Base-by-base conservation (phyloP, 2,888 invertebrate species). In the Drosophila barbarae region DNA sequence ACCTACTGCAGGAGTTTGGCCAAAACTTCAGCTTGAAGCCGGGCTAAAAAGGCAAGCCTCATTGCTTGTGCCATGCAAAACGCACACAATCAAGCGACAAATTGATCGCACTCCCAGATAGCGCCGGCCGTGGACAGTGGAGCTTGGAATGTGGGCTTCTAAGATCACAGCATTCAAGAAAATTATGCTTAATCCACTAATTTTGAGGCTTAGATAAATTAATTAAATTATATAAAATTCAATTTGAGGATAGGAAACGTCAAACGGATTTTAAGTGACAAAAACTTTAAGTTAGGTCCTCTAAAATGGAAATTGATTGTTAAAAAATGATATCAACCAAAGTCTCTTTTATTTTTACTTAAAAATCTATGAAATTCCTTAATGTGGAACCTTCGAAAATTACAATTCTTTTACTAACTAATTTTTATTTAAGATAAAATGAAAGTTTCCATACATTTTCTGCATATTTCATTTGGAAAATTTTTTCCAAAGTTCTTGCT, bases 61-160 rank as follows among this genome's bases (percentile, higher is more conserved):
- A 58, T 68, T 69, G 69, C 70, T 61, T 69, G 69, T 69, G 70
- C 70, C 80, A 80, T 75, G 75, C 81, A 71, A 69, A 76, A 77
- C 71, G 63, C 80, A 74, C 78, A 78, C 78, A 84, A 82, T 76
- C 82, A 84, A 82, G 73, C 80, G 85, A 84, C 81, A 85, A 84
- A 82, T 82, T 84, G 82, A 82, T 82, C 80, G 83, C 74, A 72
- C 77, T 69, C 51, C 42, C 53, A 73, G 82, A 83, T 85, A 82
- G 69, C 52, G 58, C 61, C 57, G 61, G 39, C 46, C 38, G 18
- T 34, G 51, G 41, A 68, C 67, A 51, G 69, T 68, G 67, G 70
- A 5, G 7, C 26, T 46, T 34, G 68, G 60, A 18, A 9, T 28
- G 9, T 2, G 23, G 1, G 3, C 8, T 26, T 53, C 42, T 32